phyloP scores from a whole-genome alignment of 2,113 vertebrate species.

The Stigmatopora nigra region DNA sequence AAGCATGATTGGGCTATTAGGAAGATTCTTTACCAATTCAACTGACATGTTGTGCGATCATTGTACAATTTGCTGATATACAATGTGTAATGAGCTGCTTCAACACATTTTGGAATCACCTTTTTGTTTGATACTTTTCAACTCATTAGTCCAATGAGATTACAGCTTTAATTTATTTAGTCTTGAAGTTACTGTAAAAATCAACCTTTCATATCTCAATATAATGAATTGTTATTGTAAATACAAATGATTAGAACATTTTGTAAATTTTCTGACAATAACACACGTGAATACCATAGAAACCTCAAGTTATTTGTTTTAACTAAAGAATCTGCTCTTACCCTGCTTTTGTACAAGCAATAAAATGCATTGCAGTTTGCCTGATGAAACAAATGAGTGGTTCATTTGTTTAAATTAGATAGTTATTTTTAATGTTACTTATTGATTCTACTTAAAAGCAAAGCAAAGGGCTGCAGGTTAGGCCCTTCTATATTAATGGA shows the following conservation, averaged over 20 bases:
- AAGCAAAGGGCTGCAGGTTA: conserved; percentile 35
- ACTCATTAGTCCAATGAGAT: neutral
- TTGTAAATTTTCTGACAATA: neutral
- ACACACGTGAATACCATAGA: neutral
- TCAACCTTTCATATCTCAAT: neutral
- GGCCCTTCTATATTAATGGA: conserved; percentile 28
- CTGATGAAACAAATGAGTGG: conserved; percentile 5
- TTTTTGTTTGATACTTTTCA: neutral
- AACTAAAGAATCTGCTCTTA: conserved; percentile 15
- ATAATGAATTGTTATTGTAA: neutral
- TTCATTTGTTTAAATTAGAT: conserved; percentile 3
- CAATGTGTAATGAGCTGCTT: too few species aligned
- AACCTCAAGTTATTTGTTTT: conserved; percentile 22
- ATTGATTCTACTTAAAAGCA: neutral
- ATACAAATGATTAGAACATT: conserved; percentile 1
- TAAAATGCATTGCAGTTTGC: conserved; percentile 26
- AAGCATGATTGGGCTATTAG: neutral
- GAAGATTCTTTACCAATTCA: neutral
- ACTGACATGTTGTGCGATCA: neutral
- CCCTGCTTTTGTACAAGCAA: conserved; percentile 33
- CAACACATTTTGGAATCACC: too few species aligned
- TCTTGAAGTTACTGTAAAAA: neutral
- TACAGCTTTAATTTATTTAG: neutral
- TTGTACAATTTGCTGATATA: neutral
- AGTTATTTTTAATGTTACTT: neutral